A percentile compares a stretch with the other conserved stretches of the same genome.
phyloP scores from a whole-genome alignment of 2,888 invertebrate species.

The Thymelicus sylvestris region DNA sequence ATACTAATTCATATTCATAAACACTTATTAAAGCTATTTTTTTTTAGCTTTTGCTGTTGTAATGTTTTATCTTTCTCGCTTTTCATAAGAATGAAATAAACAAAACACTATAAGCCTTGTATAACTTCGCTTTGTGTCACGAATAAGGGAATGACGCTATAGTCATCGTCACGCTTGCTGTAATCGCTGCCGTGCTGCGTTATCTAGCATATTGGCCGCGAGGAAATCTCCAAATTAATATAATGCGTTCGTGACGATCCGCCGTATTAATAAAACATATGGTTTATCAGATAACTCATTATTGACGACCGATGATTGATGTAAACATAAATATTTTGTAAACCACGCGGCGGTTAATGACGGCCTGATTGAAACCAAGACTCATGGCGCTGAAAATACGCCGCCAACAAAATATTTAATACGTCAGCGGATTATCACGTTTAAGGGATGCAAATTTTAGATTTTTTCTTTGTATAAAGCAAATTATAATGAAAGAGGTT shows the following conservation, averaged over 20 bases:
- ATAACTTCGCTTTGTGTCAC: no score
- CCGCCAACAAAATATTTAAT: no score
- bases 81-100: background rate
- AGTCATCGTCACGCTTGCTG: conserved; percentile 31
- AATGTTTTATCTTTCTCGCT: background rate
- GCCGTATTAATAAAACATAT: conserved; percentile 58
- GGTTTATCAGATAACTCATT: conserved; percentile 30
- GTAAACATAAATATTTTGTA: conserved; percentile 32
- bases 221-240: conserved; percentile 57
- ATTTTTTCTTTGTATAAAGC: no score
- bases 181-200: conserved; percentile 39
- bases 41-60: no score
- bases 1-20: no score
- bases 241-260: conserved; percentile 64
- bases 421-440: no score
- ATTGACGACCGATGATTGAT: conserved; percentile 20
- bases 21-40: no score
- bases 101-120: no score
- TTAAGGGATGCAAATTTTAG: no score
- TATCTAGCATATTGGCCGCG: conserved; percentile 50
- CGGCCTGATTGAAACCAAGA: conserved; percentile 2
- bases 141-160: background rate
- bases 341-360: conserved; percentile 7
- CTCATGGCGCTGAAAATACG: no score
- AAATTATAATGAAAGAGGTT: no score